Evolutionary conservation across 2,113 vertebrate genomes (phyloP).

Genomic region (Leucoraja erinaceus): DNA sequence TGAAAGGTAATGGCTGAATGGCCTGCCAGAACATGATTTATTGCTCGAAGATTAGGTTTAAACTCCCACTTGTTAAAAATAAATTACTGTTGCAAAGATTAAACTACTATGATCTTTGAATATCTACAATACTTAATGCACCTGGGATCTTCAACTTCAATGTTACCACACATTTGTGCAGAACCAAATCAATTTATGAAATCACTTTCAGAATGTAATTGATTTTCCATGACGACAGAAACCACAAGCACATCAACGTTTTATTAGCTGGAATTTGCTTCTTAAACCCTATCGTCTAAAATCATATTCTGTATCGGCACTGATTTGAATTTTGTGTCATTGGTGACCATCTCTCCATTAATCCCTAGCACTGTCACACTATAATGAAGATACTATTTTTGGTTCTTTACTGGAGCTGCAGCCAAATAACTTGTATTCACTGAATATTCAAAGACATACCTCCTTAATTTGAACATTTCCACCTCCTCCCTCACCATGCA

Average conservation of each 20-base stretch:
- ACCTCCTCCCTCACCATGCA: not conserved
- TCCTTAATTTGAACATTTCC: not conserved
- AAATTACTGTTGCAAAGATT: not conserved
- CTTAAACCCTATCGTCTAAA: not conserved
- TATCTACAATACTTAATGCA: not conserved
- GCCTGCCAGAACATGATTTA: not conserved
- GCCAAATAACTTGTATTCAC: not conserved
- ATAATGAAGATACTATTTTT: not conserved
- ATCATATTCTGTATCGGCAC: not conserved
- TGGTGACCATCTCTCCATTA: not conserved
- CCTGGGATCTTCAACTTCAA: not conserved
- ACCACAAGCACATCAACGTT: not conserved
- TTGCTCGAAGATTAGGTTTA: conserved; percentile 27
- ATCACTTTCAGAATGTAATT: not conserved
- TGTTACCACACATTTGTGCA: not conserved
- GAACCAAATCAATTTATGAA: conserved; percentile 1
- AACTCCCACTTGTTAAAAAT: conserved; percentile 22
- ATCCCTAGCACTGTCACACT: not conserved
- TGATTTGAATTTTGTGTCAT: conserved; percentile 1
- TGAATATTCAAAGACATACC: not conserved
- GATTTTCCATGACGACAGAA: not conserved
- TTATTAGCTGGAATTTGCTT: not conserved
- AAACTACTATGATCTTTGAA: conserved; percentile 10
- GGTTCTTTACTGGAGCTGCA: not conserved
- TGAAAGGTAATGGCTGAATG: not conserved